Evolutionary conservation across 1,140 invertebrate species (phyloP).

Genomic region (Lepidurus apus): DNA sequence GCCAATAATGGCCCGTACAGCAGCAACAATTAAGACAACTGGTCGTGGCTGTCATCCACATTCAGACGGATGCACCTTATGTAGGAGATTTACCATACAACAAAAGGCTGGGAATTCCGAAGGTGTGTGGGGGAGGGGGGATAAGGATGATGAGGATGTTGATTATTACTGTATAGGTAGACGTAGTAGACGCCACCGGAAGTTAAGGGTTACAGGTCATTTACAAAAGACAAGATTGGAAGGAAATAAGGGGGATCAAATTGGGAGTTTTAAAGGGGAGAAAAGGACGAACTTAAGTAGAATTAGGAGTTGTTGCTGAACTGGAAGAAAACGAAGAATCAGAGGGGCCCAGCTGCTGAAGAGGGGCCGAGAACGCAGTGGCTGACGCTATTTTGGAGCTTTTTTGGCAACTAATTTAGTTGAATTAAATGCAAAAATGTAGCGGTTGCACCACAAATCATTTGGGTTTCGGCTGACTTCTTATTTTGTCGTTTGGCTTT

Average conservation of each 20-base stretch:
- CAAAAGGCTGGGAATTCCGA: neutral
- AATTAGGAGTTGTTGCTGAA: too few relatives aligned
- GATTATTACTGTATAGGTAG: constrained; percentile 8
- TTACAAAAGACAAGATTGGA: neutral
- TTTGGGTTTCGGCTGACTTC: too few relatives aligned
- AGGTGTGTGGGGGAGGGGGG: neutral
- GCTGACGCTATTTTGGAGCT: too few relatives aligned
- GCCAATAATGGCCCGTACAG: neutral
- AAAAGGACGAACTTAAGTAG: too few relatives aligned
- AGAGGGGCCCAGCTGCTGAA: too few relatives aligned
- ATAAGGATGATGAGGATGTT: constrained; percentile 1
- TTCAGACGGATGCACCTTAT: constrained; percentile 12
- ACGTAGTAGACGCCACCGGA: neutral
- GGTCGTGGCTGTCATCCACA: constrained; percentile 1
- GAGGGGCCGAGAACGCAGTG: too few relatives aligned
- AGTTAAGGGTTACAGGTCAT: neutral
- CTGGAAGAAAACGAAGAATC: too few relatives aligned
- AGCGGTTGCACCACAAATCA: too few relatives aligned
- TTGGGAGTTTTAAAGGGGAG: too few relatives aligned
- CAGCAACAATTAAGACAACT: neutral
- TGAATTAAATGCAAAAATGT: too few relatives aligned
- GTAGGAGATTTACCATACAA: neutral
- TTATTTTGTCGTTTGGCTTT: too few relatives aligned
- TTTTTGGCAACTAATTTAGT: too few relatives aligned
- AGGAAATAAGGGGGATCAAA: neutral